phyloP scores from a whole-genome alignment of 2,113 vertebrate species.

The Typhlomys cinereus region DNA sequence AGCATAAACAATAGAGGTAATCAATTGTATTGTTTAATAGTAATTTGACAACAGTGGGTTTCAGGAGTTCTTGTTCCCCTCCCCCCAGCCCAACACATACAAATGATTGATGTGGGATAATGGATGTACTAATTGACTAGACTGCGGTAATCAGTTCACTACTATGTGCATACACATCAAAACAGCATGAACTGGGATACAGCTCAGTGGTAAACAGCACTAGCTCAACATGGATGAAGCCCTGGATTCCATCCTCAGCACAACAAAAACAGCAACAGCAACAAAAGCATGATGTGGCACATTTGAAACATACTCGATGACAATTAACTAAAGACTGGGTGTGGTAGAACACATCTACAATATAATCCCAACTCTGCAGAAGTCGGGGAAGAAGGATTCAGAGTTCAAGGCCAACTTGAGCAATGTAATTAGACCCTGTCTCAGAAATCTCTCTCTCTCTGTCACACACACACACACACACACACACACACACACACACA shows the following conservation, averaged over 20 bases:
- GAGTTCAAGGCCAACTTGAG: neutral
- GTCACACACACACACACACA: too few relatives aligned
- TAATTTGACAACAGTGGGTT: neutral
- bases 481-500: too few relatives aligned
- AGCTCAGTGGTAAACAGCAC: neutral
- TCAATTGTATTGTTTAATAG: neutral
- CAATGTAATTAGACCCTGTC: neutral
- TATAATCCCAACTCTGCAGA: neutral
- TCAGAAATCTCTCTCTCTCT: too few relatives aligned
- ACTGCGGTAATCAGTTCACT: neutral
- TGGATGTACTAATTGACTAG: neutral
- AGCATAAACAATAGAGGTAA: neutral
- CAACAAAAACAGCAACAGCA: neutral
- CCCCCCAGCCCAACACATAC: neutral
- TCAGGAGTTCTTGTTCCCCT: neutral
- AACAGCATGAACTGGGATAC: neutral
- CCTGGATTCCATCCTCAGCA: neutral
- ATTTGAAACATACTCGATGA: neutral
- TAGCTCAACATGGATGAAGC: neutral
- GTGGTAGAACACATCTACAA: too few relatives aligned
- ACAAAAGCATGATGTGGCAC: neutral
- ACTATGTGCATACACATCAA: neutral
- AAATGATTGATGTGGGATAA: neutral
- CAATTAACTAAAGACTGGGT: neutral
- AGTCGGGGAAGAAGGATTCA: too few relatives aligned